Conservation (phyloP, 2,113 vertebrate species). For the Engraulis encrasicolus region DNA sequence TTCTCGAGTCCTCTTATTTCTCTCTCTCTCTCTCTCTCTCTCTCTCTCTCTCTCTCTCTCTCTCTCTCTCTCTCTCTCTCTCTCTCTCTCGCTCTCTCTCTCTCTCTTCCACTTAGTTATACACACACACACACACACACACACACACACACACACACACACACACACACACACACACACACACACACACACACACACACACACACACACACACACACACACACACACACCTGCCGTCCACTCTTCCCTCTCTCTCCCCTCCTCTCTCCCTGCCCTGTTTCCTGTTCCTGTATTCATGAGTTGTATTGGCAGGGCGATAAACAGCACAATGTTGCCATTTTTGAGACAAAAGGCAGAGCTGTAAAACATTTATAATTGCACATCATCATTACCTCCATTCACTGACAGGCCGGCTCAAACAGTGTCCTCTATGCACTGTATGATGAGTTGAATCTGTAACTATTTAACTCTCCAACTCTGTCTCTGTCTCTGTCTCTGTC, state of each 20-base stretch:
- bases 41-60: slow-evolving; percentile 42
- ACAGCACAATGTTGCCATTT: slow-evolving; percentile 45
- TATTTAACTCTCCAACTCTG: not conserved
- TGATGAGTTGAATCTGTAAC: not conserved
- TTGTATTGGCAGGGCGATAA: slow-evolving; percentile 48
- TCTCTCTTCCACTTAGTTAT: too few relatives aligned
- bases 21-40: not conserved
- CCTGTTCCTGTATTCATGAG: too few relatives aligned
- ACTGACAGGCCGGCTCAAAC: not conserved
- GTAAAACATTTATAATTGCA: slow-evolving; percentile 15
- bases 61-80: not conserved
- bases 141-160: too few relatives aligned
- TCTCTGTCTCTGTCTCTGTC: not conserved
- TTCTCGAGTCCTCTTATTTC: not conserved
- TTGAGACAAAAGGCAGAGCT: slow-evolving; percentile 37
- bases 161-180: too few relatives aligned
- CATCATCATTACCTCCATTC: slow-evolving; percentile 18
- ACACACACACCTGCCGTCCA: too few relatives aligned
- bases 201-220: too few relatives aligned
- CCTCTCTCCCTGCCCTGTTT: slow-evolving; percentile 54
- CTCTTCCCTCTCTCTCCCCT: slow-evolving; percentile 20
- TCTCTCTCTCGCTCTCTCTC: too few relatives aligned
- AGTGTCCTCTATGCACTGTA: not conserved
- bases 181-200: too few relatives aligned
- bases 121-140: too few relatives aligned